Conservation (phyloP, 2,113 vertebrate species). For the Vulpes ferrilata region DNA sequence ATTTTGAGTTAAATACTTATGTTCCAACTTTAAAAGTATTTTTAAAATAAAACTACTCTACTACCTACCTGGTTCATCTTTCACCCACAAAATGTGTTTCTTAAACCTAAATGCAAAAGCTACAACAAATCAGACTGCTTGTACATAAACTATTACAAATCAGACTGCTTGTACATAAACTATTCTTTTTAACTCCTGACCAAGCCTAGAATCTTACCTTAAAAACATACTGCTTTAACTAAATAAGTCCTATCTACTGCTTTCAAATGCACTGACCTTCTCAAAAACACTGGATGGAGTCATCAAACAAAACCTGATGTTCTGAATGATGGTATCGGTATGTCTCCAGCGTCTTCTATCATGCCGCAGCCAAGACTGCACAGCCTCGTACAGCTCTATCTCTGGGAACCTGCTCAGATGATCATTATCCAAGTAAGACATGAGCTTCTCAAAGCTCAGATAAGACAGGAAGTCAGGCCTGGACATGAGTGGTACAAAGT, state of each 20-base stretch:
- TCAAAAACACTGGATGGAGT: conserved; percentile 98
- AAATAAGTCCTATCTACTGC: conserved; percentile 87
- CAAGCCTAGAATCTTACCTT: conserved; percentile 80
- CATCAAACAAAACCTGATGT: conserved; percentile 99
- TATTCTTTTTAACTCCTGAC: conserved; percentile 74
- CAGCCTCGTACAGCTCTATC: conserved; percentile 98
- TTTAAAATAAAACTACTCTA: conserved; percentile 69
- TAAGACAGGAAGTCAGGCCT: conserved; percentile 98
- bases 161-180: conserved; percentile 58
- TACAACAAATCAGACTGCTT: conserved; percentile 71
- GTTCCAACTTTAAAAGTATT: conserved; percentile 67
- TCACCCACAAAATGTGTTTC: conserved; percentile 73
- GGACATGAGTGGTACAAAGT: conserved; percentile 99
- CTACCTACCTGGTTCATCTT: conserved; percentile 85
- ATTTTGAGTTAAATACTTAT: conserved; percentile 62
- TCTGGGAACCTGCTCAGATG: conserved; percentile 98
- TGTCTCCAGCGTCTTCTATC: conserved; percentile 99
- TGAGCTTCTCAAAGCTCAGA: conserved; percentile 98
- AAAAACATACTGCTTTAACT: conserved; percentile 85
- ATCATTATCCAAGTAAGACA: conserved; percentile 97
- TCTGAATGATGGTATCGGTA: conserved; percentile 98
- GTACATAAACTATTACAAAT: conserved; percentile 70
- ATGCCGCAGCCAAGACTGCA: conserved; percentile 98
- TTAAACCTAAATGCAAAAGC: conserved; percentile 78
- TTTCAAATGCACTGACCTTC: conserved; percentile 95